Evolutionary conservation across 2,888 invertebrate genomes (phyloP), one percentile per base, ranked within the genome.

Genomic region (Lasioglossum vierecki): DNA sequence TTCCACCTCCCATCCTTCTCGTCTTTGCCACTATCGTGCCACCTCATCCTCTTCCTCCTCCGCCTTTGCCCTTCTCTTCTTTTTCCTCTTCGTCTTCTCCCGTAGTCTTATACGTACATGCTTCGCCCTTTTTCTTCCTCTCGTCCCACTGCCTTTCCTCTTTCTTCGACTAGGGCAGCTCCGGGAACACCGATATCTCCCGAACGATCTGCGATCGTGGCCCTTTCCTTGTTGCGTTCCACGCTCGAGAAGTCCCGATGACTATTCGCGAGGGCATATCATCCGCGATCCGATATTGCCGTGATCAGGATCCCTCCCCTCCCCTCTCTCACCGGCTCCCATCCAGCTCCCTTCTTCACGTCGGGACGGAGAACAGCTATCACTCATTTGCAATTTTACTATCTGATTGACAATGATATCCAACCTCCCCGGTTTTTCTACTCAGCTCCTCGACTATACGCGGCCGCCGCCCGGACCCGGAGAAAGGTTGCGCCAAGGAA

Each of bases 141-240:
- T 73, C 74, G 75, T 72, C 49, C 77, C 57, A 0, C 39, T 82
- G 80, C 79, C 78, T 83, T 72, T 83, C 79, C 85, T 81, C 79
- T 85, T 83, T 73, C 85, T 83, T 86, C 84, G 76, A 80, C 84
- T 84, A 86, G 88, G 79, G 79, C 83, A 80, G 73, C 88, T 85
- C 85, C 73, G 79, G 79, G 83, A 84, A 88, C 79, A 81, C 72
- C 81, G 87, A 88, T 86, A 88, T 88, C 87, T 84, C 82, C 78
- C 57, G 76, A 77, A 83, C 83, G 77, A 87, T 87, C 87, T 63
- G 68, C 84, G 87, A 87, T 84, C 57, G 11, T 84, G 76, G 79
- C 76, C 85, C 87, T 83, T 76, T 73, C 78, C 78, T 68, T 49
- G 49, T 72, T 39, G 76, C 86, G 80, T 80, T 81, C 80, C 82